Evolutionary conservation across 1,140 invertebrate genomes (phyloP), one percentile per base, ranked within the genome.

Genomic region (Polypedilum vanderplanki): DNA sequence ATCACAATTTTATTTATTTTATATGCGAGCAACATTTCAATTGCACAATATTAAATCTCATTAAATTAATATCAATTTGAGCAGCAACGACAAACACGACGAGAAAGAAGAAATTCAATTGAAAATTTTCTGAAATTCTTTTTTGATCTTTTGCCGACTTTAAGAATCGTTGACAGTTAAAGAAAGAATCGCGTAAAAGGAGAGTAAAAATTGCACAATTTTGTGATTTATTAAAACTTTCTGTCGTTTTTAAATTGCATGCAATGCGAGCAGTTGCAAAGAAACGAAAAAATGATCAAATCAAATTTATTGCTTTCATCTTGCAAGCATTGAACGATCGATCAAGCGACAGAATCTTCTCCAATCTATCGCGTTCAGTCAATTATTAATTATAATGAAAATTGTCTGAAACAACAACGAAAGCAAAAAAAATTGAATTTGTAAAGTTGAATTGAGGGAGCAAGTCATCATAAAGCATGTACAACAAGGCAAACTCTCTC

Each of bases 141-240:
- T 1, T 33, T 33, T 33, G 24, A 33, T 3, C 2, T 33, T n/a
- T 33, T 33, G 24, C 24, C 24, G 24, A 33, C 24, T 33, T 33
- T 57, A 57, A 12, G 46, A 33, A 33, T 33, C 24, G 24, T 33
- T 57, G n/a, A 57, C 46, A 57, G 46, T 57, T 15, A 3, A 12
- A n/a, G n/a, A 57, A 57, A 33, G 24, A 57, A 4, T 12, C 46
- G n/a, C 46, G n/a, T 57, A 15, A 57, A 46, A 57, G n/a, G 46
- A 57, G 46, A 57, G 46, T n/a, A 57, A n/a, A 57, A 57, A 57
- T 9, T 18, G 65, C 17, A 70, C 15, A 20, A 18, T 70, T 20
- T 70, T 70, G 65, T 70, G 65, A 70, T 70, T 70, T 70, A 70
- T 70, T 70, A 70, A 70, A 70, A 70, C 17, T 18, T 70, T 18